phyloP scores from a whole-genome alignment of 2,888 invertebrate genomes.

The Campoplex capitator region DNA sequence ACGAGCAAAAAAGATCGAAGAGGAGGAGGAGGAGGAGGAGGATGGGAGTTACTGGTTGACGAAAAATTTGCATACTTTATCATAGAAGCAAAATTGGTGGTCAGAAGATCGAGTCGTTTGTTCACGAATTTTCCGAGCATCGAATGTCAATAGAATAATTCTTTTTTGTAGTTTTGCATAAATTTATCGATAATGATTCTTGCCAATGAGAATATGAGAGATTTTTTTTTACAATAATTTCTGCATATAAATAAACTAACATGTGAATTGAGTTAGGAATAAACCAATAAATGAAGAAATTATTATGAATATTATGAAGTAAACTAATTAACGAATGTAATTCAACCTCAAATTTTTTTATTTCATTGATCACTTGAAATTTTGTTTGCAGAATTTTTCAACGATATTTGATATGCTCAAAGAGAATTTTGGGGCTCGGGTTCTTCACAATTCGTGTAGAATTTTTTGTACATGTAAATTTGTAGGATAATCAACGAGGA shows the following conservation, averaged over 20 bases:
- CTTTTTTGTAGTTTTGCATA: conserved; percentile 29
- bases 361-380: background rate
- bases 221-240: too few species aligned
- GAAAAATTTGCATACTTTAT: conserved; percentile 70
- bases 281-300: background rate
- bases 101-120: conserved; percentile 35
- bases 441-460: background rate
- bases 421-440: background rate
- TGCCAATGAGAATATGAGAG: too few species aligned
- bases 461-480: background rate
- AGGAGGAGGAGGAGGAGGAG: conserved; percentile 5
- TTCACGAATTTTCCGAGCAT: conserved; percentile 44
- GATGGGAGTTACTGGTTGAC: conserved; percentile 1
- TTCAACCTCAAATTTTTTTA: background rate
- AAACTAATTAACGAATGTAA: background rate
- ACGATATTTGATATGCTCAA: background rate
- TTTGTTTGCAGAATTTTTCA: background rate
- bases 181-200: background rate
- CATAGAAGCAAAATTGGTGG: conserved; percentile 51
- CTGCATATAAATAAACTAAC: too few species aligned
- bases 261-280: too few species aligned
- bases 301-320: background rate
- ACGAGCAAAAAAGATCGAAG: conserved; percentile 13
- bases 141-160: conserved; percentile 61
- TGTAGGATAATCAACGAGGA: conserved; percentile 45